A percentile compares a stretch with the other conserved stretches of the same genome.
These are phyloP conservation scores for Caradrina clavipalpis DNA, from an alignment of 2,888 invertebrate species.

Conservation along the genomic window DNA sequence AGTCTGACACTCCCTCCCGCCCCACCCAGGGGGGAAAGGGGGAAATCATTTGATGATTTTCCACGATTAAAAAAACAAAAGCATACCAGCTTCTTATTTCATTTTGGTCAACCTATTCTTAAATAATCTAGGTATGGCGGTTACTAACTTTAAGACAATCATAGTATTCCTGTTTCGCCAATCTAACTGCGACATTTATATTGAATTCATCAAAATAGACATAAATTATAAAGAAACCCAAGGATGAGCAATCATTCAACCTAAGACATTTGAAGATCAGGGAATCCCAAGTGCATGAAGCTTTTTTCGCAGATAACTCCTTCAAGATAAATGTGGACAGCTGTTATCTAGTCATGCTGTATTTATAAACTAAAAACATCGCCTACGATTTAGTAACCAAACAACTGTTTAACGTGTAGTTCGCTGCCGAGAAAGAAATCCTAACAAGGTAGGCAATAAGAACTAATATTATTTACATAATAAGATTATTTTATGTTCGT, in stretches of 20 bases:
- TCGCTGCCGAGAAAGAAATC: conserved; percentile 24
- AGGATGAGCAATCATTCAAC: conserved; percentile 62
- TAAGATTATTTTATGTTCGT: neutral
- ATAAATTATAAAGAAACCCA: conserved; percentile 27
- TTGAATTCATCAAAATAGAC: conserved; percentile 19
- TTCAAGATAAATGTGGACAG: conserved; percentile 69
- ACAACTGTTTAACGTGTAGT: conserved; percentile 47
- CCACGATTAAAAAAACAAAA: too few species aligned
- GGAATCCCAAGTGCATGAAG: conserved; percentile 67
- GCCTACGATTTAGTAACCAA: conserved; percentile 54
- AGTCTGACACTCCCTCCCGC: too few species aligned
- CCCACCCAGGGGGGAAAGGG: too few species aligned
- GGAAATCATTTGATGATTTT: too few species aligned
- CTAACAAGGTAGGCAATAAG: conserved; percentile 35
- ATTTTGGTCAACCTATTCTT: neutral
- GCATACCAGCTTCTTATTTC: neutral
- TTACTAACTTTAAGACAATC: neutral
- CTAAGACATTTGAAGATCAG: conserved; percentile 63
- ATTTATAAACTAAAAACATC: conserved; percentile 63
- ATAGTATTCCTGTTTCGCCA: neutral
- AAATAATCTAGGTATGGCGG: neutral
- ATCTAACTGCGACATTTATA: neutral
- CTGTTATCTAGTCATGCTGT: conserved; percentile 58
- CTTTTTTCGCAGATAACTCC: conserved; percentile 67
- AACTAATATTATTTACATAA: neutral